These are phyloP conservation scores for Mizuhopecten yessoensis DNA, from an alignment of 1,140 invertebrate genomes.

Conservation along the genomic window DNA sequence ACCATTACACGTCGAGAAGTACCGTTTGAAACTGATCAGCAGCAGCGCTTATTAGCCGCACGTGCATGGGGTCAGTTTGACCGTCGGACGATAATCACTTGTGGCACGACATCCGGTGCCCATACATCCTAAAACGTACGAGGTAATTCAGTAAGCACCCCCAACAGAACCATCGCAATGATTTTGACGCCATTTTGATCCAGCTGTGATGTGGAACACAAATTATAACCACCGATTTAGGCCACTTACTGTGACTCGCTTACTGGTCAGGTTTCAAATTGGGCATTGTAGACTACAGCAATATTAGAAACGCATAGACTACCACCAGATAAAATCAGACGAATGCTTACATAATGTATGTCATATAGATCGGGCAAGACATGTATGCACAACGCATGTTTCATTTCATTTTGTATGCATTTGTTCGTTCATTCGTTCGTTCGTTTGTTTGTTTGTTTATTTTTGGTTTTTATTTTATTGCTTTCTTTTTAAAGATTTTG, in stretches of 20 bases:
- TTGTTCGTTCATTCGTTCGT: no score
- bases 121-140: background rate
- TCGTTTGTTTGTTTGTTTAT: no score
- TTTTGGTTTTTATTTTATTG: no score
- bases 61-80: constrained; percentile 11
- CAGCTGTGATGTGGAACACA: background rate
- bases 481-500: no score
- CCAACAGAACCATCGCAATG: background rate
- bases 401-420: no score
- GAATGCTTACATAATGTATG: no score
- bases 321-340: no score
- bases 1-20: background rate
- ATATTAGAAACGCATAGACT: no score
- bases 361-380: no score
- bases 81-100: background rate
- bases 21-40: background rate
- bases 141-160: background rate
- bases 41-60: constrained; percentile 1
- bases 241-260: background rate
- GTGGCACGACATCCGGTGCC: background rate
- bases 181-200: background rate
- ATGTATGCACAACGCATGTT: no score
- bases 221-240: no score
- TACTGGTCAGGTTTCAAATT: background rate
- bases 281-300: no score